phyloP scores from a whole-genome alignment of 1,140 invertebrate genomes.

The Colletes gigas region DNA sequence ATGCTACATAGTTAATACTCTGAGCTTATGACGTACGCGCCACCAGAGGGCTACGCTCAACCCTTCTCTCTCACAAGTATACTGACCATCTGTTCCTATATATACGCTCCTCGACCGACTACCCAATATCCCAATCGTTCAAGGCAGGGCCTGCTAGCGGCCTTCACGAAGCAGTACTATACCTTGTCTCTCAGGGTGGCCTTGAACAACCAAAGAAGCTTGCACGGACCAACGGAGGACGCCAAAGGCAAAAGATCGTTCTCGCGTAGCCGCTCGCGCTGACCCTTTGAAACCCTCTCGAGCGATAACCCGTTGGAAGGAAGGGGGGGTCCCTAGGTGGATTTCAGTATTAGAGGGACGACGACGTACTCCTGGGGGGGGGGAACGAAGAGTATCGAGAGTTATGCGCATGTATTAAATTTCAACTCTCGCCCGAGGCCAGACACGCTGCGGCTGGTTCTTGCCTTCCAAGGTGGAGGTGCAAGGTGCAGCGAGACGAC shows the following conservation, averaged over 20 bases:
- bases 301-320: constrained; percentile 50
- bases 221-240: too few relatives aligned
- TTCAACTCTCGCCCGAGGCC: constrained; percentile 72
- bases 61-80: too few relatives aligned
- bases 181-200: background rate
- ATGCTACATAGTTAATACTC: too few relatives aligned
- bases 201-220: too few relatives aligned
- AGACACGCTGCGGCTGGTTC: constrained; percentile 61
- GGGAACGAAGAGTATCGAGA: constrained; percentile 39
- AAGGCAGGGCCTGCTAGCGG: too few relatives aligned
- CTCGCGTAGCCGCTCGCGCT: background rate
- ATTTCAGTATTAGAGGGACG: background rate
- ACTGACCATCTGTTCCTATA: too few relatives aligned
- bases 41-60: too few relatives aligned
- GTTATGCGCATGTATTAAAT: constrained; percentile 74
- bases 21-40: too few relatives aligned
- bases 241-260: constrained; percentile 1
- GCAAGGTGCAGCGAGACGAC: constrained; percentile 73
- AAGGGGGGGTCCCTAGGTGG: constrained; percentile 35
- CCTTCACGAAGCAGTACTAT: too few relatives aligned
- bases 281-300: constrained; percentile 26
- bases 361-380: constrained; percentile 13
- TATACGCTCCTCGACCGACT: too few relatives aligned
- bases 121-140: too few relatives aligned
- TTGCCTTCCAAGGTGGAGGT: constrained; percentile 61